Evolutionary conservation across 2,113 vertebrate genomes (phyloP), one percentile per base, ranked within the genome.

Genomic region (Microcebus griseorufus): DNA sequence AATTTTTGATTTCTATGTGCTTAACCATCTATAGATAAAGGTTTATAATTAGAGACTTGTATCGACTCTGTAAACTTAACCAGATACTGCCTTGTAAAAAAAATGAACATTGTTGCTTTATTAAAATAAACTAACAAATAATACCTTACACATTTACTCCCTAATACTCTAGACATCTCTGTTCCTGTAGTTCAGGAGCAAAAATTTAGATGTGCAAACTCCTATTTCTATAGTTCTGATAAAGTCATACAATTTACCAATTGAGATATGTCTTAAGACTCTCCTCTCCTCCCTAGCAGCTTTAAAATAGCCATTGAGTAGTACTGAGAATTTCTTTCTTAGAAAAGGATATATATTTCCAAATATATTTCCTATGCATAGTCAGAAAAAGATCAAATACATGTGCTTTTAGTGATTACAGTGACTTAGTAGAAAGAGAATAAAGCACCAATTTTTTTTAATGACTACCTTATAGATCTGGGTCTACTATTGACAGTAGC

Each of bases 221-320:
- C 12, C 14, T 69, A 20, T 39, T 82, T 69, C 34, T 88, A 4
- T 80, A 62, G 17, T 91, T 53, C 58, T 51, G 13, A 60, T 75
- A 79, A 87, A 78, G 32, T 69, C 25, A 11, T 75, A 83, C 25
- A 12, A 8, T 87, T 67, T 73, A 55, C 58, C 11, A 20, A 48
- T 39, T 23, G 27, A 87, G 51, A 27, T 55, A 37, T 34, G 6
- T 51, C n/a, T 42, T 51, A 9, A 72, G 75, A 9, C 42, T 88
- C 42, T 69, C 12, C 3, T 60, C 20, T 69, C n/a, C 37, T 78
- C n/a, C 34, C 20, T 34, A 45, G 25, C 17, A 75, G 34, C 69
- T 94, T 91, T 73, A 89, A 75, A 92, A 60, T n/a, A 97, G 34
- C 88, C 25, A 64, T 60, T 88, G 94, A 64, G 13, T 53, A 70